These are phyloP conservation scores for Xiphydria camelus DNA, from an alignment of 2,888 invertebrate genomes.

Conservation along the genomic window DNA sequence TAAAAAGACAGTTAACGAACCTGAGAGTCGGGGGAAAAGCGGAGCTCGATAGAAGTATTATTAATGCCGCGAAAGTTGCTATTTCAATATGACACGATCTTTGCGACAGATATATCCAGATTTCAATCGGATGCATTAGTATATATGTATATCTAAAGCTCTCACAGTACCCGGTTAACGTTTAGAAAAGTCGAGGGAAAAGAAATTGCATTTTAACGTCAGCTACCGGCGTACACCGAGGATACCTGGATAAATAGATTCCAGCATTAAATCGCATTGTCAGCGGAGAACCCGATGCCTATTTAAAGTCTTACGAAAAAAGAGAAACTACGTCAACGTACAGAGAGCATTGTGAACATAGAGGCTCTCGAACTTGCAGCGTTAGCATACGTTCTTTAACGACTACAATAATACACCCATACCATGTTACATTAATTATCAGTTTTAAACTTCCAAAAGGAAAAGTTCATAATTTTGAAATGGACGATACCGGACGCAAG, in stretches of 20 bases:
- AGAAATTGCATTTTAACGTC: constrained; percentile 6
- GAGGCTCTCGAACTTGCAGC: constrained; percentile 9
- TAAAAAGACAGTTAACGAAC: constrained; percentile 30
- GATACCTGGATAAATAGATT: neutral
- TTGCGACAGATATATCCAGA: too few relatives aligned
- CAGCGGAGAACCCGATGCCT: constrained; percentile 12
- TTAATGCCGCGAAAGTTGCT: too few relatives aligned
- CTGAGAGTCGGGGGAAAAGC: constrained; percentile 11
- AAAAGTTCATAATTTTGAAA: constrained; percentile 10
- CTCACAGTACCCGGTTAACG: neutral
- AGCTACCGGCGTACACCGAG: neutral
- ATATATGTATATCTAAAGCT: neutral
- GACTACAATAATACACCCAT: constrained; percentile 10
- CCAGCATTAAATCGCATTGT: too few relatives aligned
- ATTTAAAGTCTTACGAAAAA: constrained; percentile 4
- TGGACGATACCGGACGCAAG: constrained; percentile 11
- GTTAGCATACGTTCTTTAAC: constrained; percentile 13
- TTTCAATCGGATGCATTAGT: too few relatives aligned
- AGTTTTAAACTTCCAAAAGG: constrained; percentile 20
- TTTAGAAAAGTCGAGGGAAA: neutral
- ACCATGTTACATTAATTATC: constrained; percentile 26
- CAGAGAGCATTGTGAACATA: constrained; percentile 17
- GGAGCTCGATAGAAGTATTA: constrained; percentile 13
- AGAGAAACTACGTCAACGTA: constrained; percentile 18
- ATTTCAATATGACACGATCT: too few relatives aligned